Evolutionary conservation across 2,888 invertebrate species (phyloP).

Genomic region (Brachypterus glaber): DNA sequence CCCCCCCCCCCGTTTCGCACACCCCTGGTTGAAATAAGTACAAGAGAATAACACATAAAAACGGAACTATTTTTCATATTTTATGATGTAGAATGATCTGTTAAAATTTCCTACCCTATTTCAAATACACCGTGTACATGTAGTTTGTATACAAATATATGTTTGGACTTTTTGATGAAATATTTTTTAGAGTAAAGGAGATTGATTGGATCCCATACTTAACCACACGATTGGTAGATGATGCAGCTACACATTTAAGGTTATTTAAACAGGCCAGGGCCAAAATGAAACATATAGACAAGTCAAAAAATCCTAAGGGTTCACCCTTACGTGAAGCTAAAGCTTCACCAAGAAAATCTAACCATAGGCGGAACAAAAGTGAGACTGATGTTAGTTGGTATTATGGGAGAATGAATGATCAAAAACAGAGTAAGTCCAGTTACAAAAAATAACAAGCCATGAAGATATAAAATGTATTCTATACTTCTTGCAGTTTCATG

Average conservation of each 20-base stretch:
- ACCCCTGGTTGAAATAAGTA: too few species aligned
- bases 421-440: slow-evolving; percentile 40
- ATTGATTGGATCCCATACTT: slow-evolving; percentile 86
- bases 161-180: too few species aligned
- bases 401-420: slow-evolving; percentile 33
- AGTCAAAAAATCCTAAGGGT: slow-evolving; percentile 29
- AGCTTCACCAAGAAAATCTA: slow-evolving; percentile 35
- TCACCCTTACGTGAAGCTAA: slow-evolving; percentile 36
- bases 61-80: too few species aligned
- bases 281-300: slow-evolving; percentile 36
- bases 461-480: too few species aligned
- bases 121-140: too few species aligned
- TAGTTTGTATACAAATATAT: too few species aligned
- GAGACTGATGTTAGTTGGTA: slow-evolving; percentile 64
- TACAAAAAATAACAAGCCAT: too few species aligned
- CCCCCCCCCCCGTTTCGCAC: too few species aligned
- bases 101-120: too few species aligned
- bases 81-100: too few species aligned
- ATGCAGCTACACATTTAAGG: slow-evolving; percentile 80
- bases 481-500: too few species aligned
- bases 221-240: slow-evolving; percentile 80
- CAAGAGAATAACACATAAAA: too few species aligned
- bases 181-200: slow-evolving; percentile 53
- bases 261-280: slow-evolving; percentile 70
- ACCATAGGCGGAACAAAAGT: slow-evolving; percentile 61